Percentiles rank a stretch among this genome's conserved stretches.
These are phyloP conservation scores for Arion vulgaris DNA, from an alignment of 1,140 invertebrate genomes.

Conservation along the genomic window DNA sequence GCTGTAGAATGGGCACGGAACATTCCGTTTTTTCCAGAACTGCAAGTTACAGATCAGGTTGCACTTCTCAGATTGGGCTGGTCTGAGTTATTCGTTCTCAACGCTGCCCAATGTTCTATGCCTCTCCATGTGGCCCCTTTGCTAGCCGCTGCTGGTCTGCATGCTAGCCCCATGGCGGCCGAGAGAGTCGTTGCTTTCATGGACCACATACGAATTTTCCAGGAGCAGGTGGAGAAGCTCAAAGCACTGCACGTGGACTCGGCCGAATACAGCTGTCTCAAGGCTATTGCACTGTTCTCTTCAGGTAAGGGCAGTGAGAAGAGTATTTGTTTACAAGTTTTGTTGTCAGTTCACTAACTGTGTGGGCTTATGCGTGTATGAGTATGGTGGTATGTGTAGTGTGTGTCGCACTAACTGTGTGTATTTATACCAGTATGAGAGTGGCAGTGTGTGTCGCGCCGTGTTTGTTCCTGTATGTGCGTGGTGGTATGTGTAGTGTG, in stretches of 20 bases:
- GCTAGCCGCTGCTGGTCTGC: slow-evolving; percentile 91
- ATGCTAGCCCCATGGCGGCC: slow-evolving; percentile 96
- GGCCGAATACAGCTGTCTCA: slow-evolving; percentile 98
- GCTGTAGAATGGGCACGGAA: slow-evolving; percentile 98
- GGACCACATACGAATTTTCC: slow-evolving; percentile 98
- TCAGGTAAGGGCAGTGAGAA: slow-evolving; percentile 85
- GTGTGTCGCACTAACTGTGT: too few species aligned
- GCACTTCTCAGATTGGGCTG: slow-evolving; percentile 95
- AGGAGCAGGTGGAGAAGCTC: slow-evolving; percentile 98
- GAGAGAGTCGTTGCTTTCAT: slow-evolving; percentile 98
- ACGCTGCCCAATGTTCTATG: slow-evolving; percentile 96
- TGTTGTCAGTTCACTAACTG: too few species aligned
- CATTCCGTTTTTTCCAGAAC: slow-evolving; percentile 97
- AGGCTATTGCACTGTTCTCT: slow-evolving; percentile 98
- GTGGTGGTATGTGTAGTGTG: too few species aligned
- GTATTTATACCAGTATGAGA: too few species aligned
- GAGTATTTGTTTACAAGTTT: too few species aligned
- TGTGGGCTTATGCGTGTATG: too few species aligned
- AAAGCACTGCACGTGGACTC: slow-evolving; percentile 97
- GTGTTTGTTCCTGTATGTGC: too few species aligned
- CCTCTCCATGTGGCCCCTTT: slow-evolving; percentile 95
- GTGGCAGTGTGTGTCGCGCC: too few species aligned
- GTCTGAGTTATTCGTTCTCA: slow-evolving; percentile 97
- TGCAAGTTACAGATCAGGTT: slow-evolving; percentile 86
- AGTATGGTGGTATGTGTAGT: too few species aligned